These are phyloP conservation scores for Sebastes iracundus DNA, from an alignment of 2,797 vertebrate species.

Conservation along the genomic window DNA sequence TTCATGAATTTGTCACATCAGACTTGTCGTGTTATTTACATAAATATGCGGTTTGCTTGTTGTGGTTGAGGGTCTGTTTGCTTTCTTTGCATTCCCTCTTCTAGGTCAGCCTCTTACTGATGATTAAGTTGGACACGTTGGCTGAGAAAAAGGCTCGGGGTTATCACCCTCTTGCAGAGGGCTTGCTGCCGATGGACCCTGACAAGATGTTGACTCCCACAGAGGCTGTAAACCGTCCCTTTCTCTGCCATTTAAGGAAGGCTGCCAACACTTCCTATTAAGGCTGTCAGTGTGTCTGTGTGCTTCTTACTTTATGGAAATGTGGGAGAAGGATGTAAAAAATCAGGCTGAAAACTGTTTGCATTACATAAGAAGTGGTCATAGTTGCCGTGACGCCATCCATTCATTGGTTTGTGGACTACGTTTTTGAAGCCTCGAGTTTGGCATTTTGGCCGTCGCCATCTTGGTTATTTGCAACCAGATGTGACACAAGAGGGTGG, in stretches of 20 bases:
- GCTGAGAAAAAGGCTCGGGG: constrained; percentile 43
- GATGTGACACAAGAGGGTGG: not conserved
- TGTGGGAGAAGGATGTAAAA: not conserved
- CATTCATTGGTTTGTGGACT: not conserved
- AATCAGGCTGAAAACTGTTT: not conserved
- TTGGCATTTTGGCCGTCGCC: not conserved
- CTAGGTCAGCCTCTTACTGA: constrained; percentile 20
- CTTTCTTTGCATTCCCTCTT: constrained; percentile 48
- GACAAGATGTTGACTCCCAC: constrained; percentile 51
- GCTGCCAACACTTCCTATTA: constrained; percentile 28
- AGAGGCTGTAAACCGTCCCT: constrained; percentile 30
- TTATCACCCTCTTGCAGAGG: constrained; percentile 48
- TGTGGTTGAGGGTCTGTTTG: constrained; percentile 13
- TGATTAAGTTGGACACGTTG: constrained; percentile 57
- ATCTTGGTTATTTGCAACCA: not conserved
- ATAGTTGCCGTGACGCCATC: not conserved
- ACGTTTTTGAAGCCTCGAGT: not conserved
- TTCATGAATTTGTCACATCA: constrained; percentile 4
- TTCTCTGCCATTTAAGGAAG: constrained; percentile 18
- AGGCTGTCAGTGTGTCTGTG: not conserved
- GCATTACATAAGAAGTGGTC: not conserved
- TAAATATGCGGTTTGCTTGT: not conserved
- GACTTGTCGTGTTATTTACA: not conserved
- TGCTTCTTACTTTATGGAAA: not conserved
- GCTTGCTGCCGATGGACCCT: constrained; percentile 40